Base-by-base conservation (phyloP, 2,797 vertebrate genomes). In the Eulemur mongoz region DNA sequence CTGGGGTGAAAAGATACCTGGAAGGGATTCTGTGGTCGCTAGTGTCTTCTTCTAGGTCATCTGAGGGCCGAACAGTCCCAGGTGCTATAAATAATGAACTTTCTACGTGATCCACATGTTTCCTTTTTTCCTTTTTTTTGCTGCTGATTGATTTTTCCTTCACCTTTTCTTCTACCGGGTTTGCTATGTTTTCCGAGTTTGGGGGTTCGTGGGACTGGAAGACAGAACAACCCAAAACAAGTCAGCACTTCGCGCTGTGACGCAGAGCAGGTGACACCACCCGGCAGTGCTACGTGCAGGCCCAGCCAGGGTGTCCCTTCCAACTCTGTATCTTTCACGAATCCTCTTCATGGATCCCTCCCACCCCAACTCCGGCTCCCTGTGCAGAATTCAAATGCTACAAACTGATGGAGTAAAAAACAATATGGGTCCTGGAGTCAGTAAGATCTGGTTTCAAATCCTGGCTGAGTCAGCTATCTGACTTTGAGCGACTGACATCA, bases 91-190 rank as follows among this genome's bases (percentile, higher is more conserved):
- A 97, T 32, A 97, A n/a, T 1, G 97, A 40, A 8, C 95, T 98
- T 92, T 98, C 98, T 70, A 81, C 81, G 27, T 98, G 91, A 9
- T 97, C 96, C 63, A 89, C n/a, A 3, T 97, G 97, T 87, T 98
- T 76, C 92, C 75, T 97, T 83, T 98, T 97, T n/a, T 98, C 97
- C 14, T 98, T 98, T 54, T 70, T 97, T 80, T 98, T 97, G 89
- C 86, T 98, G 92, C 85, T 98, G 96, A 97, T 72, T 45, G 98
- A 96, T 87, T 94, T 67, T 83, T 69, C 96, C 7, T 50, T 50
- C 70, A 81, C 92, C 65, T 93, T 95, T 95, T 84, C 73, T 97
- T 94, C 78, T 63, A 86, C 9, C 38, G 95, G 94, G 92, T 92
- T 96, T 10, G 96, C 96, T 65, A 76, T 2, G n/a, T 75, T 27